A percentile compares a stretch with the other conserved stretches of the same genome.
phyloP scores from a whole-genome alignment of 1,140 invertebrate species.

The Papilio polyxenes region DNA sequence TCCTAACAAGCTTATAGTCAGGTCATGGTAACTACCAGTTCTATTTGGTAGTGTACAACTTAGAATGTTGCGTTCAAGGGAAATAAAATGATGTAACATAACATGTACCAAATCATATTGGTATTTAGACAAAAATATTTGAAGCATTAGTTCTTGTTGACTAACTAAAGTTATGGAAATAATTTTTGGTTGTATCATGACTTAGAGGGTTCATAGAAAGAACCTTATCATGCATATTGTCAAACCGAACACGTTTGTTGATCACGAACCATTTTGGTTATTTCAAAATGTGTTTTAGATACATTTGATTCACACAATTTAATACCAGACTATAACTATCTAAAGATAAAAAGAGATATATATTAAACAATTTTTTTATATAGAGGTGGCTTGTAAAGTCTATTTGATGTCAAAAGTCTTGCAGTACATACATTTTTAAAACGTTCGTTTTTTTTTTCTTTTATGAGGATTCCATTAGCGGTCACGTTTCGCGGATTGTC shows the following conservation, averaged over 20 bases:
- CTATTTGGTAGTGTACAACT: not conserved
- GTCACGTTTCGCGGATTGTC: not conserved
- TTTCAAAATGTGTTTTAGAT: too few species aligned
- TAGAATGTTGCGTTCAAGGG: not conserved
- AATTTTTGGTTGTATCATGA: too few species aligned
- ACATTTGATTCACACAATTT: too few species aligned
- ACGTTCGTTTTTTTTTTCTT: not conserved
- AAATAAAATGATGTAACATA: not conserved
- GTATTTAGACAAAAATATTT: too few species aligned
- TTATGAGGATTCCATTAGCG: slow-evolving; percentile 15
- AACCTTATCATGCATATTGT: too few species aligned
- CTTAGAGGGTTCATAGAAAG: too few species aligned
- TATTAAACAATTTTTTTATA: not conserved
- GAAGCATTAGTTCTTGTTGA: too few species aligned
- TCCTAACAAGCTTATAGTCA: slow-evolving; percentile 17
- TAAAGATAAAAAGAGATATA: not conserved
- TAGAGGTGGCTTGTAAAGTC: not conserved
- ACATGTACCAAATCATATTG: too few species aligned
- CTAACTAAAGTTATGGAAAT: too few species aligned
- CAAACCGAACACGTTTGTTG: too few species aligned
- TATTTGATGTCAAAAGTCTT: not conserved
- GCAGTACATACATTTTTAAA: not conserved
- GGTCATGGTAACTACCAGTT: not conserved
- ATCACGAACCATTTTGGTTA: too few species aligned
- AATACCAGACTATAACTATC: too few species aligned